Evolutionary conservation across 2,888 invertebrate genomes (phyloP), one percentile per base, ranked within the genome.

Genomic region (Diabrotica balteata): DNA sequence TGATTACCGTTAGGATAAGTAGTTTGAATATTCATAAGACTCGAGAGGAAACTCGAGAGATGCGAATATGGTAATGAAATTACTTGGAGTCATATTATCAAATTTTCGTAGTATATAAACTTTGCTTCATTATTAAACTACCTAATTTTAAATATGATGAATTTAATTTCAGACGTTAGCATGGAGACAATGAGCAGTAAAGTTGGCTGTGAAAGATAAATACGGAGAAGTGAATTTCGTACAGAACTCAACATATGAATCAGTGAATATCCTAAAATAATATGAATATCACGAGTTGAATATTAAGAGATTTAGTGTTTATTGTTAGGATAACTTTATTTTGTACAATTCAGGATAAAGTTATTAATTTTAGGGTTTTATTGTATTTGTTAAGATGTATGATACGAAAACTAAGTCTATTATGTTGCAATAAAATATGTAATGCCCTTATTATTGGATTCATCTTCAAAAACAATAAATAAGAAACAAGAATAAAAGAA

Each of bases 11-110:
- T 51, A 64, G 70, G 75, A 74, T 78, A 78, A 79, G 77, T 77
- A 79, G 73, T 76, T 76, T 79, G 79, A 78, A 80, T 80, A 79
- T 80, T 78, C 80, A 79, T 79, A 78, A 79, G 76, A 75, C 66
- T 45, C 45, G 57, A 68, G 74, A 78, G 77, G 75, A 76, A 76
- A 69, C 74, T 74, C 68, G 73, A 75, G 74, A 76, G 74, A 75
- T 75, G 77, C 77, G 78, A 79, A 79, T 79, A 79, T 79, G 80
- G 77, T 79, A 80, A 80, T 79, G 78, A 76, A 79, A 79, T 80
- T 80, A 79, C 78, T 77, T 74, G 73, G 75, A 77, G 75, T 79
- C 76, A 78, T 76, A 79, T 79, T 79, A 80, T 80, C 79, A 78
- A 79, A 80, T 80, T 79, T 78, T 76, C 74, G 73, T 75, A 73